phyloP scores from a whole-genome alignment of 2,888 invertebrate species.

The Adelphocoris suturalis region DNA sequence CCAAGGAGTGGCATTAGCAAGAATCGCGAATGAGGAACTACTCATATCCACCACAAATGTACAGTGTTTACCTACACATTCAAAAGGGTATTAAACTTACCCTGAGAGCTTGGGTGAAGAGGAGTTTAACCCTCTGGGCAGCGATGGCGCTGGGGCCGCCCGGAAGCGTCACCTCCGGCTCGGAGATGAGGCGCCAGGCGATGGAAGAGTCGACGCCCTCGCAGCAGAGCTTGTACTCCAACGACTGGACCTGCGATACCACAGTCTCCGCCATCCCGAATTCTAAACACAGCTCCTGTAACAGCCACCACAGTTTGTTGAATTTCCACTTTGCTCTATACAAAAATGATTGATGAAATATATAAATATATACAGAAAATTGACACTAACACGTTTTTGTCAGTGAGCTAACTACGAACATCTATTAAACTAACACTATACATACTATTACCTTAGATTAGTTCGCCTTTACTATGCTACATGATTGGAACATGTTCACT shows the following conservation, averaged over 20 bases:
- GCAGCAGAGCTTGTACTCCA: conserved; percentile 80
- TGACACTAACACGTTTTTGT: too few species aligned
- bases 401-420: too few species aligned
- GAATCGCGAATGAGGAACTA: too few species aligned
- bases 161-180: conserved; percentile 82
- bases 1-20: too few species aligned
- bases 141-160: conserved; percentile 81
- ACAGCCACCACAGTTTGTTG: conserved; percentile 44
- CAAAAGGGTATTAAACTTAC: conserved; percentile 76
- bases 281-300: conserved; percentile 79
- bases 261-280: conserved; percentile 80
- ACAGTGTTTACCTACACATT: too few species aligned
- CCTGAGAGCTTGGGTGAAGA: conserved; percentile 83
- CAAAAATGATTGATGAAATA: too few species aligned
- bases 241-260: conserved; percentile 81
- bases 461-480: too few species aligned
- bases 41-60: too few species aligned
- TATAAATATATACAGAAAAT: too few species aligned
- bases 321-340: background rate
- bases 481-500: too few species aligned
- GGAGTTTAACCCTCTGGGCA: conserved; percentile 81
- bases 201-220: conserved; percentile 77
- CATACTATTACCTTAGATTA: too few species aligned
- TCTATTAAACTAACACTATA: too few species aligned
- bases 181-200: conserved; percentile 80